A percentile compares a stretch with the other conserved stretches of the same genome.
Conservation (phyloP, 2,797 vertebrate species). For the Myioborus miniatus region DNA sequence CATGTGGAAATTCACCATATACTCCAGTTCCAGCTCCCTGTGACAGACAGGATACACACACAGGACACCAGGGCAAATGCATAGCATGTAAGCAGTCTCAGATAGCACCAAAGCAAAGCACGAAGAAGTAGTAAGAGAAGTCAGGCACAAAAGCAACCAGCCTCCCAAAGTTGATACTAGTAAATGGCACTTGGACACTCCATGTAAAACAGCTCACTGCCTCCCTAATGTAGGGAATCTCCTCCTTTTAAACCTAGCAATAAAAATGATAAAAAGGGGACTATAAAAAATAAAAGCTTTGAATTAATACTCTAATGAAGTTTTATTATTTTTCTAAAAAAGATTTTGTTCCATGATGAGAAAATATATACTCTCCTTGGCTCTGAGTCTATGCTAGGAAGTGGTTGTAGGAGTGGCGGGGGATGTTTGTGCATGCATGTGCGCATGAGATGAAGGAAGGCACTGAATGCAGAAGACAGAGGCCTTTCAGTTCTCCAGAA, state of each 20-base stretch:
- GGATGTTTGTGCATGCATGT: neutral
- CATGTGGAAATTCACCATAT: neutral
- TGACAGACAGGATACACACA: neutral
- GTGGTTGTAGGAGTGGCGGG: neutral
- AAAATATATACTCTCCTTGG: conserved; percentile 63
- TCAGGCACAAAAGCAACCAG: conserved; percentile 3
- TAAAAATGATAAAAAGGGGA: conserved; percentile 68
- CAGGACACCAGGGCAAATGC: neutral
- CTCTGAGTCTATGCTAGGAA: neutral
- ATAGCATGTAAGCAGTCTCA: neutral
- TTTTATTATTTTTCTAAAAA: conserved; percentile 67
- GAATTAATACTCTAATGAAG: conserved; percentile 71
- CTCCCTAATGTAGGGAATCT: conserved; percentile 64
- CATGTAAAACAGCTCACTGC: conserved; percentile 52
- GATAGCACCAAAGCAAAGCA: neutral
- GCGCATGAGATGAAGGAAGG: neutral
- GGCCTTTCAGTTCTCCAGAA: neutral
- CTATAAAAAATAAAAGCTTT: conserved; percentile 64
- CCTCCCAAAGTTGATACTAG: conserved; percentile 59
- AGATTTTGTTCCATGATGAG: conserved; percentile 42
- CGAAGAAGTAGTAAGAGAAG: neutral
- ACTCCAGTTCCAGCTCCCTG: neutral
- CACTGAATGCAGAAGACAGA: neutral
- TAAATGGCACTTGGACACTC: conserved; percentile 40
- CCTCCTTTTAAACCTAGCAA: conserved; percentile 59